Base-by-base conservation (phyloP, 2,797 vertebrate species). In the Hoplostethus mediterraneus region DNA sequence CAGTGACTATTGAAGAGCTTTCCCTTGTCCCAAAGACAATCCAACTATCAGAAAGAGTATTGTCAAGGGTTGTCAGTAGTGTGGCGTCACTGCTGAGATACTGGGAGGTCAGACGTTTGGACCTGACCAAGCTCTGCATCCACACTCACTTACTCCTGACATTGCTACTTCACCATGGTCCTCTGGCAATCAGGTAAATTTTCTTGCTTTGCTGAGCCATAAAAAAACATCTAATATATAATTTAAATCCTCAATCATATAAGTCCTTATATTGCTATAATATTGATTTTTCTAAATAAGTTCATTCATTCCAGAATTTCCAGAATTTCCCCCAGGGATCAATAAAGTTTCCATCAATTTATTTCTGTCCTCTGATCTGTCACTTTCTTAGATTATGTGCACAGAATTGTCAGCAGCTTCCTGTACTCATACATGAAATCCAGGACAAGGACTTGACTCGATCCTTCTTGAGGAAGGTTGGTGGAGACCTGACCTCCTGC, bases 401-500 rank as follows among this genome's bases (percentile, higher is more conserved):
- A 51, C 64, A 82, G 3, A 17, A 0, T 16, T 36, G 73, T 17
- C 78, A 85, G 71, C 63, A 83, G 63, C 65, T 90, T 13, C 47
- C 63, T 36, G 17, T 5, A 16, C 31, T 82, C 45, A 69, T 92
- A 48, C 72, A 58, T 84, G 77, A 88, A 55, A 10, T 60, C 56
- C 82, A 89, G 74, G 85, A 92, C 12, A 2, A 63, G 25, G 33
- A 79, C 17, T 42, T 62, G 63, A 74, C 75, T 13, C 16, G 1
- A 12, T 52, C 28, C 7, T 87, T 84, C 49, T 52, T 91, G 44
- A 66, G 58, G 57, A 89, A 78, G 12, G 28, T 80, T 25, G 78
- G 55, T 57, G 67, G 82, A 80, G 86, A 90, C 58, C 71, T 92
- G 81, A 84, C n/a, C 38, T 73, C 63, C 58, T 89, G 60, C 63